These are phyloP conservation scores for Styela plicata DNA, from an alignment of 23 tunicate species.

Conservation along the genomic window DNA sequence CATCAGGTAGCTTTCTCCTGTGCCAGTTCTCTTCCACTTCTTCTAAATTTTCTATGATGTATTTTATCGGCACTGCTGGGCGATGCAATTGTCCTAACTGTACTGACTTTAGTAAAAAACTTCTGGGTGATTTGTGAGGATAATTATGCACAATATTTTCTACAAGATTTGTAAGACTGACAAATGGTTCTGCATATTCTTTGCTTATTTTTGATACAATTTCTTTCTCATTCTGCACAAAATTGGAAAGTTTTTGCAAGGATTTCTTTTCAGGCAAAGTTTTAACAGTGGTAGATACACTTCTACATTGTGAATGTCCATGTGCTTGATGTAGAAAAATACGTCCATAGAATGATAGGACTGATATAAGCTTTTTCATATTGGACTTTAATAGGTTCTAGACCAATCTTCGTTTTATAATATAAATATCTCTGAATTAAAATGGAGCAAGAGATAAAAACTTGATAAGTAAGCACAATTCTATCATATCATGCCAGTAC, in stretches of 20 bases:
- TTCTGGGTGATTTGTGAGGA: not conserved
- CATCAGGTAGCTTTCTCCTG: slow-evolving; percentile 21
- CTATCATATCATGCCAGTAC: too few relatives aligned
- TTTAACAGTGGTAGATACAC: not conserved
- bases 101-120: slow-evolving; percentile 29
- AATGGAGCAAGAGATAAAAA: too few relatives aligned
- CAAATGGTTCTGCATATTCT: slow-evolving; percentile 40
- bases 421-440: too few relatives aligned
- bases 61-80: slow-evolving; percentile 57
- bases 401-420: too few relatives aligned
- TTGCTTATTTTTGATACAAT: slow-evolving; percentile 27
- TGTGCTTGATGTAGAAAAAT: not conserved
- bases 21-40: slow-evolving; percentile 50
- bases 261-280: not conserved
- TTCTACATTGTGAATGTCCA: not conserved
- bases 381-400: too few relatives aligned
- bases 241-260: not conserved
- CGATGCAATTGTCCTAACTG: slow-evolving; percentile 18
- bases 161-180: not conserved
- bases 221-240: slow-evolving; percentile 37
- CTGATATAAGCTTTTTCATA: too few relatives aligned
- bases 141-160: not conserved
- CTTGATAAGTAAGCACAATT: too few relatives aligned
- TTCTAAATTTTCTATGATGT: slow-evolving; percentile 26
- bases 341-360: not conserved